Evolutionary conservation across 2,113 vertebrate species (phyloP), one percentile per base, ranked within the genome.

Genomic region (Pelusios castaneus): DNA sequence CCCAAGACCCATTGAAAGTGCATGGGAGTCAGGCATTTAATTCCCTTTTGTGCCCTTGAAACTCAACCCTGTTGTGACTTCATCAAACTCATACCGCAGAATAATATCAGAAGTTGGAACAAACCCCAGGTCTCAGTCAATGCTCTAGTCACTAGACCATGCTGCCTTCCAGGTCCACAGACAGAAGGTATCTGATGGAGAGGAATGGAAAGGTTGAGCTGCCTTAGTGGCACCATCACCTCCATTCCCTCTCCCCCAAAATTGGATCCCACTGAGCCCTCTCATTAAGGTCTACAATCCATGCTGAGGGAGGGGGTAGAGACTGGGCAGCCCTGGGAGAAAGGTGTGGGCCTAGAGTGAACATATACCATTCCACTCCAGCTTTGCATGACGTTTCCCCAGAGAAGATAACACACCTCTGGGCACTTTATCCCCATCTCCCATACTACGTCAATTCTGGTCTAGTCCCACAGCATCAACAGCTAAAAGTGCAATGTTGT

Each of bases 121-220:
- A 0, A 27, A 0, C 45, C 86, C 84, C 5, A 5, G 4, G 38
- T 5, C 45, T 24, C 1, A 3, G 31, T 75, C 58, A 47, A n/a
- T 70, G 60, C 9, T 45, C 1, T 0, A 4, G 49, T n/a, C 17
- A 34, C 27, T 9, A 16, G 10, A 43, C 27, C 45, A 16, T 43
- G 11, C 43, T 17, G 45, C 58, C 22, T 27, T 10, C 83, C 41
- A 25, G 19, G 25, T 2, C 1, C 88, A 1, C n/a, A 2, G 4
- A 54, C 21, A 70, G 76, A 52, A 9, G 79, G 14, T n/a, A 21
- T 2, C 31, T 54, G 38, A 12, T 47, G n/a, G 22, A 0, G n/a
- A 3, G 11, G n/a, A 45, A 38, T 13, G 49, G 43, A 29, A 77
- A 58, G 31, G 54, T 0, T 56, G 34, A 31, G 34, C 5, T 88